Percentiles rank a stretch among this genome's conserved stretches.
Evolutionary conservation across 2,888 invertebrate species (phyloP).

Genomic region (Acronicta leporina): DNA sequence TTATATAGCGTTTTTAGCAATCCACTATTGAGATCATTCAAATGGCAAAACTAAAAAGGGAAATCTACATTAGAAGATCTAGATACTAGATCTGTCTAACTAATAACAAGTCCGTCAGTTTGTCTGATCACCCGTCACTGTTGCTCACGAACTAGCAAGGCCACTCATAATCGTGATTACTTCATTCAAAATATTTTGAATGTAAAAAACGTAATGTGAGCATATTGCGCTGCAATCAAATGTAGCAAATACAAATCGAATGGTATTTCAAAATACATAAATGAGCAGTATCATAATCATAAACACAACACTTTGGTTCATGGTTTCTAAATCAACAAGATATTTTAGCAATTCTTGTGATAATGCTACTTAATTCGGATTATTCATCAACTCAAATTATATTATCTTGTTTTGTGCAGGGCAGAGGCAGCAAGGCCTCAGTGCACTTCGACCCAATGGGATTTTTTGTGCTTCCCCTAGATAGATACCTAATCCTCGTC

Average conservation of each 20-base stretch:
- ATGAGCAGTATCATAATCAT: too few species aligned
- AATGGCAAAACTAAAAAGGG: not conserved
- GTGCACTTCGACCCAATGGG: too few species aligned
- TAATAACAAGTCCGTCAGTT: slow-evolving; percentile 60
- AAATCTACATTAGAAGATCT: slow-evolving; percentile 19
- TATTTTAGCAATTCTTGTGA: too few species aligned
- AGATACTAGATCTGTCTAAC: slow-evolving; percentile 35
- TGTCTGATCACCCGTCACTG: slow-evolving; percentile 65
- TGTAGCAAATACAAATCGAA: slow-evolving; percentile 8
- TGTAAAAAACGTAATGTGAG: slow-evolving; percentile 35
- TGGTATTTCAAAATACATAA: not conserved
- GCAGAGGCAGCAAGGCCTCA: too few species aligned
- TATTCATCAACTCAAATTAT: too few species aligned
- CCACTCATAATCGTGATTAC: slow-evolving; percentile 49
- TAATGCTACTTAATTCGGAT: too few species aligned
- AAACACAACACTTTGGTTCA: too few species aligned
- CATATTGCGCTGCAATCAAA: slow-evolving; percentile 24
- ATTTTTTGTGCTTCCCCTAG: too few species aligned
- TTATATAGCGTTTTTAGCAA: too few species aligned
- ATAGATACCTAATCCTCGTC: too few species aligned
- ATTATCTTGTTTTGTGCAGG: too few species aligned
- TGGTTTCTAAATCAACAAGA: not conserved
- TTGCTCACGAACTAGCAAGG: slow-evolving; percentile 69
- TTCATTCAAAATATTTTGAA: slow-evolving; percentile 50
- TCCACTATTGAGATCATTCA: not conserved